Evolutionary conservation across 2,888 invertebrate genomes (phyloP).

Genomic region (Lepidocyrtoides sp.): DNA sequence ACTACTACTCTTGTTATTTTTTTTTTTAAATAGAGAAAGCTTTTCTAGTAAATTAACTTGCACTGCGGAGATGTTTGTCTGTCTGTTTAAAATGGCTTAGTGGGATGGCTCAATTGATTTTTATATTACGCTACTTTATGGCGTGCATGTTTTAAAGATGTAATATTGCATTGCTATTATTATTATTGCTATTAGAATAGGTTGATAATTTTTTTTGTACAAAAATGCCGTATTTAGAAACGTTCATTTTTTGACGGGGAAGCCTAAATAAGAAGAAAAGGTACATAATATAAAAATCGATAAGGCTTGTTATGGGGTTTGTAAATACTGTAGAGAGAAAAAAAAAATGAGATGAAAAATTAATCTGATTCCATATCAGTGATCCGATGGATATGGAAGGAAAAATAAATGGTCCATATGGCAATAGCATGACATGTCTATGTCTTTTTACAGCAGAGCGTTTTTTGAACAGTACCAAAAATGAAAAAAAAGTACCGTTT

Average conservation of each 20-base stretch:
- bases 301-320: background rate
- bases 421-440: background rate
- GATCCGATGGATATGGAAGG: background rate
- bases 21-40: no score
- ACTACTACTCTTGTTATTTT: no score
- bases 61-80: no score
- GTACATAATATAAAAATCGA: slow-evolving; percentile 15
- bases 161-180: no score
- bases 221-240: slow-evolving; percentile 34
- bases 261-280: background rate
- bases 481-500: slow-evolving; percentile 38
- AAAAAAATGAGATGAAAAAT: slow-evolving; percentile 42
- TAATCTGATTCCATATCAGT: slow-evolving; percentile 47
- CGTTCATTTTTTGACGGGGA: background rate
- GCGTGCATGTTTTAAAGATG: no score
- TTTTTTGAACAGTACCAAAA: slow-evolving; percentile 35
- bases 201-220: background rate
- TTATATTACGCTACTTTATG: no score
- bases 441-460: background rate
- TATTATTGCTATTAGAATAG: background rate
- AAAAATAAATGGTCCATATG: slow-evolving; percentile 7
- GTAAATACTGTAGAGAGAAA: no score
- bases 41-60: no score
- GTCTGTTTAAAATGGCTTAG: no score
- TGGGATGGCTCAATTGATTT: no score